Percentiles rank a stretch among this genome's conserved stretches.
Evolutionary conservation across 2,113 vertebrate genomes (phyloP).

Genomic region (Vidua chalybeata): DNA sequence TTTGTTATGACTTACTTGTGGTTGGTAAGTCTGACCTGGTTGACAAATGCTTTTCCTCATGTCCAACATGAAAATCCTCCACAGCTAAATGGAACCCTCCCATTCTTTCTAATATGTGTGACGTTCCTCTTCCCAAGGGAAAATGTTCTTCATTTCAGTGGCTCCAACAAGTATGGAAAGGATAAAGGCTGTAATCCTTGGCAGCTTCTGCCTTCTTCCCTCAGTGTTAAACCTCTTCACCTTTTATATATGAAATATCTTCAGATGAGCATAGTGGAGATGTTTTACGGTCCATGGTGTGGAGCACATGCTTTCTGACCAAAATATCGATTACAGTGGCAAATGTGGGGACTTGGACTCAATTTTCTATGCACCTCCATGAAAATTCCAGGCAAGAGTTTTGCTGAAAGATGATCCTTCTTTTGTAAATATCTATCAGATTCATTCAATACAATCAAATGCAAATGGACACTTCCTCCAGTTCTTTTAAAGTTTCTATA

Average conservation of each 20-base stretch:
- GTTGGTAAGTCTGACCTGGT: background rate
- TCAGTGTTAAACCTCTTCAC: background rate
- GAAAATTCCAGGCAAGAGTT: background rate
- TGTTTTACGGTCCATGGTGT: background rate
- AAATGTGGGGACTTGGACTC: background rate
- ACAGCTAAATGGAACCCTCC: background rate
- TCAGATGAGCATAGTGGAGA: background rate
- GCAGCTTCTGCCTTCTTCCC: background rate
- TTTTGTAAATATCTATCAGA: background rate
- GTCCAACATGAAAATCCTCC: background rate
- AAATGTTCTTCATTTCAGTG: background rate
- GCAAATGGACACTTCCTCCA: background rate
- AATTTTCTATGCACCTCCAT: background rate
- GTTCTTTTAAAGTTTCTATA: background rate
- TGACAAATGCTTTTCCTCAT: background rate
- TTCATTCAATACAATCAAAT: background rate
- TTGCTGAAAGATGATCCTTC: background rate
- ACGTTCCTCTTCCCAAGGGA: background rate
- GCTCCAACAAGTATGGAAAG: background rate
- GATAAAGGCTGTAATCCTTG: background rate
- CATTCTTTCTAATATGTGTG: background rate
- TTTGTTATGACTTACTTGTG: background rate
- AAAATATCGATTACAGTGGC: background rate
- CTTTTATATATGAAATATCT: background rate
- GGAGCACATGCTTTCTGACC: background rate